Evolutionary conservation across 2,797 vertebrate genomes (phyloP).

Genomic region (Acrossocheilus fasciatus): DNA sequence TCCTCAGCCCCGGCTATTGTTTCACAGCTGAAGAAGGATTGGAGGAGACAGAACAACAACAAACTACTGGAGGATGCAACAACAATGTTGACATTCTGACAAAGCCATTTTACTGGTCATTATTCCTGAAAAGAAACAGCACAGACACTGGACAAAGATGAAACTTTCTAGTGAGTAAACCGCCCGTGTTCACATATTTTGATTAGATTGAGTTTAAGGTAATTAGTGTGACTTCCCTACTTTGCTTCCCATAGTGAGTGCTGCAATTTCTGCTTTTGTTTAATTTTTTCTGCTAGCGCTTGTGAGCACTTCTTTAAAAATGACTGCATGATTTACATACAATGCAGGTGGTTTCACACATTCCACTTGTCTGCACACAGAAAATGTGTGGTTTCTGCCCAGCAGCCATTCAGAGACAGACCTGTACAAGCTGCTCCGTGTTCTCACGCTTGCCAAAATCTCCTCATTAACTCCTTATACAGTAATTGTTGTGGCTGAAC

Average conservation of each 20-base stretch:
- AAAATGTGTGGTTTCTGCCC: conserved; percentile 59
- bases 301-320: conserved; percentile 12
- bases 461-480: conserved; percentile 30
- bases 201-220: not conserved
- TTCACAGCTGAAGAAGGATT: not conserved
- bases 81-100: not conserved
- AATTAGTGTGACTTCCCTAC: not conserved
- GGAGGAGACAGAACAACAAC: not conserved
- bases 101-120: not conserved
- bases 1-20: not conserved
- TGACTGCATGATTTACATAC: not conserved
- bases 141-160: not conserved
- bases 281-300: not conserved
- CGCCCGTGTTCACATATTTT: too few species aligned
- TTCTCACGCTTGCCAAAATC: conserved; percentile 22
- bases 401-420: conserved; percentile 69
- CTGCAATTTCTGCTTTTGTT: not conserved
- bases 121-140: not conserved
- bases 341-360: conserved; percentile 50
- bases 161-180: not conserved
- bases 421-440: conserved; percentile 2
- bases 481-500: conserved; percentile 45
- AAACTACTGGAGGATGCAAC: not conserved
- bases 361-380: conserved; percentile 63
- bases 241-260: not conserved